Conservation (phyloP, 2,888 invertebrate genomes). For the Physocephala rufipes region DNA sequence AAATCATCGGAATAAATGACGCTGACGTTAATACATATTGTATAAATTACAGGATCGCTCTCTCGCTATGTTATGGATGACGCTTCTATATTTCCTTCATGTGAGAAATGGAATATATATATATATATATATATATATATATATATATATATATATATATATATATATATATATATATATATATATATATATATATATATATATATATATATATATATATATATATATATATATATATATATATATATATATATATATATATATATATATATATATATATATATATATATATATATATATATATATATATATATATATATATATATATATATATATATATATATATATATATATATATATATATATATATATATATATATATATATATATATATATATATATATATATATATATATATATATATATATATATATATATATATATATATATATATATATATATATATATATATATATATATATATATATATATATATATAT, state of each 20-base stretch:
- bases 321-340: not conserved
- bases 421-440: no score
- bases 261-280: constrained; percentile 11
- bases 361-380: constrained; percentile 17
- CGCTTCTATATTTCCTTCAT: no score
- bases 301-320: constrained; percentile 8
- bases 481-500: no score
- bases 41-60: no score
- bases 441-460: no score
- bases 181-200: constrained; percentile 9
- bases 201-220: constrained; percentile 1
- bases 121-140: not conserved
- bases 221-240: constrained; percentile 1
- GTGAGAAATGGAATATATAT: not conserved
- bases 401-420: no score
- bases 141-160: constrained; percentile 17
- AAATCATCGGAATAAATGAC: no score
- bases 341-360: constrained; percentile 5
- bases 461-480: no score
- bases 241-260: constrained; percentile 1
- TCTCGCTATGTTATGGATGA: no score
- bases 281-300: constrained; percentile 7
- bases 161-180: constrained; percentile 25
- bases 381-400: no score
- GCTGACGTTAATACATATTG: no score